Conservation (phyloP, 2,113 vertebrate genomes). For the Riparia riparia region DNA sequence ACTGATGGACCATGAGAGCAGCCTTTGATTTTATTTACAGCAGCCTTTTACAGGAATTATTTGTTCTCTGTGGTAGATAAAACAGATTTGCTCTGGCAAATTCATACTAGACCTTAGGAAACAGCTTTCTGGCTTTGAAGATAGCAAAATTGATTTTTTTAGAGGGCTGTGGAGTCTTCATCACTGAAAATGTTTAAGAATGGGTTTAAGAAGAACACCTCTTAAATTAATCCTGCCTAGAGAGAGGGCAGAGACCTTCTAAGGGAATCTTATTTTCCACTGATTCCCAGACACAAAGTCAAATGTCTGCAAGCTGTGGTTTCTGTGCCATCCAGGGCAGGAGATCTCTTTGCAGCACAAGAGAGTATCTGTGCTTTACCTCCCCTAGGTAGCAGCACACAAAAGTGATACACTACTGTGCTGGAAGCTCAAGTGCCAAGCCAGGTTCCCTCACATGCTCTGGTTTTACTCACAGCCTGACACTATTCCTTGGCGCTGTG, state of each 20-base stretch:
- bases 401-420: too few relatives aligned
- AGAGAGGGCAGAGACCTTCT: neutral
- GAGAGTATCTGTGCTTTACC: neutral
- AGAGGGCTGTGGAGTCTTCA: neutral
- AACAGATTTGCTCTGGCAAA: conserved; percentile 10
- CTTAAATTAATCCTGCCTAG: conserved; percentile 14
- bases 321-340: neutral
- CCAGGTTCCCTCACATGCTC: neutral
- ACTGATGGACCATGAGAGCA: conserved; percentile 39
- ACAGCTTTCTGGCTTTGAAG: neutral
- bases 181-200: conserved; percentile 23
- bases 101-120: neutral
- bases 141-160: neutral
- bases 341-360: neutral
- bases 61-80: conserved; percentile 18
- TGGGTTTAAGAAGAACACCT: neutral
- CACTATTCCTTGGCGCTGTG: neutral
- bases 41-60: conserved; percentile 48
- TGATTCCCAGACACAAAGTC: neutral
- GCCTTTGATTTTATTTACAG: conserved; percentile 56
- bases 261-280: conserved; percentile 13
- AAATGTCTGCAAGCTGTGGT: neutral
- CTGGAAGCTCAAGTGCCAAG: neutral
- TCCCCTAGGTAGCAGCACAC: neutral
- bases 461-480: neutral